Evolutionary conservation across 1,140 invertebrate genomes (phyloP), one percentile per base, ranked within the genome.

Genomic region (Aradophagus sp.): DNA sequence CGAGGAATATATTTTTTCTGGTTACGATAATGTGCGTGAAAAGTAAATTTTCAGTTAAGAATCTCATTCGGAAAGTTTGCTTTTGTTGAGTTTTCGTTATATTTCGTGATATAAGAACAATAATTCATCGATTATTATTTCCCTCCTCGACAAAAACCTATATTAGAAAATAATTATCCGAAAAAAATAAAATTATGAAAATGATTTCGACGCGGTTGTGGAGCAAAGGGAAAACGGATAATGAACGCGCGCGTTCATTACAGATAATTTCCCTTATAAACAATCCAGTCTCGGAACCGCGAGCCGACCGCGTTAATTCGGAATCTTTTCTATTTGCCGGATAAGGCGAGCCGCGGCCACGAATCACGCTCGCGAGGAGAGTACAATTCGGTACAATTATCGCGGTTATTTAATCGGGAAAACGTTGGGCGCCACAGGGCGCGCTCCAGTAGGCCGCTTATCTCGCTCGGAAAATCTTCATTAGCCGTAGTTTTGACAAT

Each of bases 401-500:
- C 44, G 26, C 13, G 26, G 19, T 23, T 38, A 34, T 42, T 41
- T 50, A 61, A 61, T 61, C 56, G 29, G 19, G 36, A 50, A 41
- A 48, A 56, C 44, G 35, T 56, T 44, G 10, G 6, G n/a, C n/a
- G n/a, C n/a, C n/a, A n/a, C 38, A 10, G 35, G 11, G 8, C 13
- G 15, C 39, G 12, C 36, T 31, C 26, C 14, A 16, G 32, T 34
- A 19, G 15, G 6, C 29, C 13, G 15, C 38, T 41, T 59, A 56
- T 67, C 52, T 58, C 8, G 19, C 11, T 10, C n/a, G 31, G 32
- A 61, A 61, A 61, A 59, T 69, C 65, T 61, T 59, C 35, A 50
- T 67, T 58, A 52, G 34, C 56, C 27, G 36, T 34, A 48, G 19
- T 55, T 66, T 62, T 69, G 66, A 62, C 56, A 48, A 56, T 55